Evolutionary conservation across 1,140 invertebrate genomes (phyloP), one percentile per base, ranked within the genome.

Genomic region (Brachionus rotundiformis): DNA sequence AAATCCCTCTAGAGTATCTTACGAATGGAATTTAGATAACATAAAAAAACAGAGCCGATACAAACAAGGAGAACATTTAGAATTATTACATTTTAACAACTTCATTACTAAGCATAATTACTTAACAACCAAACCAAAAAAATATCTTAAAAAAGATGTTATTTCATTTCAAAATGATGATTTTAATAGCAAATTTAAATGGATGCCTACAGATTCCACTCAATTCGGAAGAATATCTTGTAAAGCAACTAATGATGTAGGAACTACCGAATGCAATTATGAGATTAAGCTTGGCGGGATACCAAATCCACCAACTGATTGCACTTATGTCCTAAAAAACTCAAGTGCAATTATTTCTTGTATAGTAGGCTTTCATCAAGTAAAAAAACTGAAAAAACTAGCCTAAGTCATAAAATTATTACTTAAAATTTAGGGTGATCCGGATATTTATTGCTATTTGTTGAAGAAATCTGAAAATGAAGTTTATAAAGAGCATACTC

Each of bases 261-360:
- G 47, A 59, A 59, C 44, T 19, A 79, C 76, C 11, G 49, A 59
- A 54, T 79, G 76, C 29, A 59, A 23, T 3, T 79, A 79, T 19
- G 76, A 79, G 33, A 79, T 79, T 5, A 79, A 79, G 41, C 47
- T 79, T 10, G 76, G 76, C 13, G 76, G 76, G 6, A 16, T 79
- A 11, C 76, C 76, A 3, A 79, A 79, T 36, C 76, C 76, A 25
- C 76, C 76, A 54, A 79, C 76, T 79, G 76, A 79, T 16, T 79
- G 76, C 25, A 25, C 44, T 1, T 63, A 59, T 59, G 41, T 11
- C n/a, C 23, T 79, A 25, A 79, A 79, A 27, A 79, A 79, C 33
- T 23, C 47, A 13, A 79, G 76, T 39, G 76, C 76, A 19, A 79
- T 79, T 3, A 79, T 79, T 10, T 79, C 76, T 4, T 79, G 76